Evolutionary conservation across 2,113 vertebrate genomes (phyloP), one percentile per base, ranked within the genome.

Genomic region (Centropristis striata): DNA sequence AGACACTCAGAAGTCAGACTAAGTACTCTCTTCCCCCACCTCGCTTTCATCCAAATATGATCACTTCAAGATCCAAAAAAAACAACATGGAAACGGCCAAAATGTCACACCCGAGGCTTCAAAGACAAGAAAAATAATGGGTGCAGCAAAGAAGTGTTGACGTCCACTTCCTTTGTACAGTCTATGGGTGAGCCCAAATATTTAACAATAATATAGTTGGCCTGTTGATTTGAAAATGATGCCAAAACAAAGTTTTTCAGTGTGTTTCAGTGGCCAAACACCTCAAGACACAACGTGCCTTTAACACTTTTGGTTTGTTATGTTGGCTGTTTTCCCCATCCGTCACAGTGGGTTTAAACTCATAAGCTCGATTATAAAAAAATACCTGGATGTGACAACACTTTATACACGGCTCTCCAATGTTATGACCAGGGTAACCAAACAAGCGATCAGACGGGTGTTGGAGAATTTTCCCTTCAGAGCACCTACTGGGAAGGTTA

Each of bases 401-500:
- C 27, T 50, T 15, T 4, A n/a, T n/a, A 59, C 64, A 39, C 20
- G 23, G 28, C 50, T 28, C 27, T 27, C 8, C 12, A 7, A 13
- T 50, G 32, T 42, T 65, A 68, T 55, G 50, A 44, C 71, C 32
- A 49, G 32, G 53, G 50, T 49, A 74, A 81, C 39, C 76, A 78
- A 65, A 83, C 32, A 72, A 71, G 32, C 0, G n/a, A 78, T 74
- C 63, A 58, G 65, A 64, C 25, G 41, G 68, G 39, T 71, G 85
- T 80, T 42, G 3, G 12, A 79, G 70, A 58, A 28, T 66, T 63
- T 21, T 72, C 60, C 70, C 61, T 39, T 18, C 60, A 57, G 76
- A 80, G 60, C 79, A 55, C 81, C 83, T 46, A 59, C 69, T 39
- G 75, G 32, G 75, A 74, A 36, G 65, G 81, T 82, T 82, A 80